Evolutionary conservation across 2,797 vertebrate genomes (phyloP), one percentile per base, ranked within the genome.

Genomic region (Coluber constrictor): DNA sequence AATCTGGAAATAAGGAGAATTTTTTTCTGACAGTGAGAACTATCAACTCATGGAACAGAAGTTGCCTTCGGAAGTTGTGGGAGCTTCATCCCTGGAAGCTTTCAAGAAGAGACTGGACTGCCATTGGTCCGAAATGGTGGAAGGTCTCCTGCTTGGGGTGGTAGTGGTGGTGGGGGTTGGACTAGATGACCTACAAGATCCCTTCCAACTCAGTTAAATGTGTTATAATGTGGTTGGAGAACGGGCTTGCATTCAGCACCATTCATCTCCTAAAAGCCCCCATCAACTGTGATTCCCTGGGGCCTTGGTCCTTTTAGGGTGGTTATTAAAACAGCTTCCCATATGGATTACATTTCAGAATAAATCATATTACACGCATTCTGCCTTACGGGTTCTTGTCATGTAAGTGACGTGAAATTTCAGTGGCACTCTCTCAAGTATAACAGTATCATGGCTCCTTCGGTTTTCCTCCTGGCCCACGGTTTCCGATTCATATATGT

Each of bases 391-490:
- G 86, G 29, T 37, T 43, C 57, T 89, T 93, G 92, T 86, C 66
- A 86, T 63, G 88, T 43, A 83, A 47, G 83, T 86, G 66, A 86
- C 61, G 18, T 89, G 61, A 86, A 5, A 93, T 91, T 93, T 93
- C 87, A 93, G 32, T 86, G 86, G 23, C 87, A 93, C 57, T 51
- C 0, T 95, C 60, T 88, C 43, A 29, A 32, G 2, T 57, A 89
- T 57, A 2, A 92, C 8, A 55, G 32, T 1, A 59, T 87, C 37
- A 55, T 89, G 11, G 5, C 94, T 95, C 47, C 20, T 37, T 16
- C 12, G 23, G 63, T 93, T 5, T 66, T 54, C 23, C 6, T 11
- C 43, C 29, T 0, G 5, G 3, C 86, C 87, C 23, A 43, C 66
- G 74, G 2, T 1, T 32, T 90, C n/a, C 92, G 1, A 27, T 79